Percentiles rank a stretch among this genome's conserved stretches.
Evolutionary conservation across 2,888 invertebrate species (phyloP).

Genomic region (Notodonta ziczac): DNA sequence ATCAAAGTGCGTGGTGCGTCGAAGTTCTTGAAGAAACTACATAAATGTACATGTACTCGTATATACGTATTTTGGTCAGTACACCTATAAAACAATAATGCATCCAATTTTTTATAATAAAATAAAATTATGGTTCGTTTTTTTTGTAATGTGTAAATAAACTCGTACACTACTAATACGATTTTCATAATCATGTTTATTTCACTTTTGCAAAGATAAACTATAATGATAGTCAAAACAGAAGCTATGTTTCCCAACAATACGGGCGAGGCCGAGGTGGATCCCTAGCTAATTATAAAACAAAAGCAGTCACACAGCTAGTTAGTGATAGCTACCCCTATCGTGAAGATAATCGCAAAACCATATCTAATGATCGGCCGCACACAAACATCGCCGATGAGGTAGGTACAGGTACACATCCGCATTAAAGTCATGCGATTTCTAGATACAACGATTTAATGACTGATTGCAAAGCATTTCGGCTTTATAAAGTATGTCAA

Average conservation of each 20-base stretch:
- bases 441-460: conserved; percentile 16
- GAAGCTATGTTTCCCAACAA: neutral
- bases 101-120: no score
- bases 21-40: no score
- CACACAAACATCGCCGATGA: conserved; percentile 19
- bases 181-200: no score
- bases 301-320: conserved; percentile 1
- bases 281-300: neutral
- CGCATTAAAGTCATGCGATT: conserved; percentile 25
- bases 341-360: neutral
- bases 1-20: no score
- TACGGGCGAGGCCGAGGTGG: neutral
- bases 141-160: no score
- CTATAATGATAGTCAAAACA: neutral
- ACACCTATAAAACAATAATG: no score
- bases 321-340: neutral
- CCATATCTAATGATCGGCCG: conserved; percentile 25
- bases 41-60: no score
- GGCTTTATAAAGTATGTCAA: conserved; percentile 7
- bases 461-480: conserved; percentile 20
- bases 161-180: no score
- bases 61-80: no score
- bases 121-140: no score
- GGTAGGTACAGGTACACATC: conserved; percentile 19
- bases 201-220: no score